Conservation (phyloP, 1,140 invertebrate genomes). For the Atta colombica region DNA sequence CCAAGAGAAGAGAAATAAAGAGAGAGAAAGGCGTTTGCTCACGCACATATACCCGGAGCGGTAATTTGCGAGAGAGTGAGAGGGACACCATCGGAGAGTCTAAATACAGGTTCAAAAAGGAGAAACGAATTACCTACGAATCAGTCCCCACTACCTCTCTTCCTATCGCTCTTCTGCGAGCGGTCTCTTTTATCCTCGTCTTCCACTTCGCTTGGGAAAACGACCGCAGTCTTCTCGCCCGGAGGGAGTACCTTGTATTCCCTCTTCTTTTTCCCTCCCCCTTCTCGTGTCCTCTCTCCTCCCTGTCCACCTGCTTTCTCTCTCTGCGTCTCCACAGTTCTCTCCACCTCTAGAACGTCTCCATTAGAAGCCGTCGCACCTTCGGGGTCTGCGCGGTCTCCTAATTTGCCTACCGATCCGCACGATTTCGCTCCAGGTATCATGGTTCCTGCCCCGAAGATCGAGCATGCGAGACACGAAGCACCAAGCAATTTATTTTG, state of each 20-base stretch:
- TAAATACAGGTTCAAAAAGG: slow-evolving; percentile 78
- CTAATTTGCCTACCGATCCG: slow-evolving; percentile 76
- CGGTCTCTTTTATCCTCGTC: slow-evolving; percentile 76
- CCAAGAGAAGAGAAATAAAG: not conserved
- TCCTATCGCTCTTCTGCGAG: slow-evolving; percentile 55
- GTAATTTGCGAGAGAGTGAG: not conserved
- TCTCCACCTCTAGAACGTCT: slow-evolving; percentile 58
- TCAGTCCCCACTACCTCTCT: slow-evolving; percentile 59
- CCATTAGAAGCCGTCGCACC: slow-evolving; percentile 75
- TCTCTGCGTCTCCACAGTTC: not conserved
- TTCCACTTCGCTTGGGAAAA: slow-evolving; percentile 74
- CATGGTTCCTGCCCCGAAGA: slow-evolving; percentile 55
- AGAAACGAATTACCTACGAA: slow-evolving; percentile 78
- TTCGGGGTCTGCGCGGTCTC: slow-evolving; percentile 68
- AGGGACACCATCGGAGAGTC: slow-evolving; percentile 29
- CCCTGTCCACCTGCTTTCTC: slow-evolving; percentile 24
- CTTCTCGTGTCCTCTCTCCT: slow-evolving; percentile 6
- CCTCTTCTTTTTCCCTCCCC: not conserved
- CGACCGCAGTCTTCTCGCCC: slow-evolving; percentile 70
- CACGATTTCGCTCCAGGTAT: slow-evolving; percentile 73
- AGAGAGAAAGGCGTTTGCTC: slow-evolving; percentile 51
- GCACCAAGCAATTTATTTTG: slow-evolving; percentile 73
- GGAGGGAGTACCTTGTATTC: slow-evolving; percentile 62
- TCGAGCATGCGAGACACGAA: slow-evolving; percentile 34
- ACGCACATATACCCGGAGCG: not conserved